Evolutionary conservation across 2,113 vertebrate species (phyloP).

Genomic region (Leucopternis melanops): DNA sequence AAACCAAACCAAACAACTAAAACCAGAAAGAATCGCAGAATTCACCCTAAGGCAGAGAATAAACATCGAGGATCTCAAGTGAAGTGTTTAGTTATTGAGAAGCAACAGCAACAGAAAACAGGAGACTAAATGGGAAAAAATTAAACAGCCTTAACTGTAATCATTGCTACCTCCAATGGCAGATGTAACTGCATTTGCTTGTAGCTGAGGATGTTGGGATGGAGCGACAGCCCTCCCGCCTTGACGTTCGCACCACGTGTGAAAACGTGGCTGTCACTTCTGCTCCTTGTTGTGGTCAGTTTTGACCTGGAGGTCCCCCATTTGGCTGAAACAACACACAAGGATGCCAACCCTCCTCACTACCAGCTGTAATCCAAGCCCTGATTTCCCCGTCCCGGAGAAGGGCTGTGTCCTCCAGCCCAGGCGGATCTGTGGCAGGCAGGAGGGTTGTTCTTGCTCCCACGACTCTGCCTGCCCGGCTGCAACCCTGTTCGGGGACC

Average conservation of each 20-base stretch:
- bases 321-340: neutral
- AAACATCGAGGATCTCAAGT: neutral
- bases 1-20: neutral
- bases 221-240: neutral
- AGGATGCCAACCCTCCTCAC: neutral
- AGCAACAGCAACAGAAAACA: neutral
- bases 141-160: neutral
- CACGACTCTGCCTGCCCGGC: neutral
- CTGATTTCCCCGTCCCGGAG: neutral
- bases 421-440: neutral
- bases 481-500: neutral
- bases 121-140: neutral
- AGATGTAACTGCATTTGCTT: neutral
- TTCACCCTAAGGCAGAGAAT: conserved; percentile 8
- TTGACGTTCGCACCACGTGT: neutral
- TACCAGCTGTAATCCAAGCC: neutral
- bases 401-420: neutral
- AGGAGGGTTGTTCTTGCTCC: neutral
- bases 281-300: neutral
- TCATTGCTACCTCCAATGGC: neutral
- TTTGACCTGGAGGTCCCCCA: neutral
- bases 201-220: neutral
- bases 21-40: neutral
- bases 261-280: neutral
- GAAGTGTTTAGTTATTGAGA: conserved; percentile 15